Base-by-base conservation (phyloP, 1,140 invertebrate genomes). In the Ceratina japonica region DNA sequence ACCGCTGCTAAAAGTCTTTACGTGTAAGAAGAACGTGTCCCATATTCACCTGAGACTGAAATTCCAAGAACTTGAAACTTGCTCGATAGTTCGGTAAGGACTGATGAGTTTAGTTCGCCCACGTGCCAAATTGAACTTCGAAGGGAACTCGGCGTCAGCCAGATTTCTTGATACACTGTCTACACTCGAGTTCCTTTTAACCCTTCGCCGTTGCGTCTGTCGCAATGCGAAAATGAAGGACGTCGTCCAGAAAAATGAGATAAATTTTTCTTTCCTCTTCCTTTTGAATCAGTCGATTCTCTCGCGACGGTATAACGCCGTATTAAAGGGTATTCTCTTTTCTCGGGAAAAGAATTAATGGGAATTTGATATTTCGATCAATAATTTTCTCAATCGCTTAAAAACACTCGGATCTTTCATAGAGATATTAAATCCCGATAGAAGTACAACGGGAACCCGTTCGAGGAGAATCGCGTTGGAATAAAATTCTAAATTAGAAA, bases 161-260 rank as follows among this genome's bases (percentile, higher is more conserved):
- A 49, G 61, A 49, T 72, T 56, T 72, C 24, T 27, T 4, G 58
- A 31, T 64, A 15, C 59, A 10, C 20, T 44, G 51, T 56, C 31
- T 27, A 61, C 10, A 13, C 27, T 51, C 20, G 56, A 72, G 61
- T 78, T 72, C 68, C 54, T 72, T 61, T 72, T 72, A 58, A 64
- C 69, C 59, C 22, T 18, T 52, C 16, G 10, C 18, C 10, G 51
- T 27, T 31, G 66, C 24, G 24, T 1, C 2, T 8, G 12, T 4
- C 1, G 24, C 16, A 52, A 52, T 24, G 49, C 49, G 49, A 52
- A 52, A 52, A 16, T 1, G 16, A 31, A 44, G 37, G 37, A 44
- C 37, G 37, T 44, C 37, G 37, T 44, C 5, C 3, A 44, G 5
- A 44, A 44, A 44, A 44, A 44, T 44, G 37, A 44, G 10, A 44